Evolutionary conservation across 2,888 invertebrate genomes (phyloP).

Genomic region (Beris chalybata): DNA sequence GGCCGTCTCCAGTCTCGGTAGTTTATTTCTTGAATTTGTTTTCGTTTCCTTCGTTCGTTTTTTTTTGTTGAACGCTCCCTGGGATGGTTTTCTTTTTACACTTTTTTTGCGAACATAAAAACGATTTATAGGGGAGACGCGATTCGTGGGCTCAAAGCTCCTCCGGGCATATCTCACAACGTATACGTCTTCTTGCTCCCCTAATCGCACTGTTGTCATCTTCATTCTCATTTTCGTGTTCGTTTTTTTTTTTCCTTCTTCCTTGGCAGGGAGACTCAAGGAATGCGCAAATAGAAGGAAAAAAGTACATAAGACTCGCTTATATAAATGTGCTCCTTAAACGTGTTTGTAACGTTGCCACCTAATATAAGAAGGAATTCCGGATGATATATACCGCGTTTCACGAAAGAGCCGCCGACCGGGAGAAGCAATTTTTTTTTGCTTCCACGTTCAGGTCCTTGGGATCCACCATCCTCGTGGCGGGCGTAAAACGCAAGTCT

Average conservation of each 20-base stretch:
- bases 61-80: constrained; percentile 32
- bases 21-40: constrained; percentile 40
- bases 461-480: neutral
- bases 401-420: constrained; percentile 3
- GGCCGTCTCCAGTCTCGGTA: constrained; percentile 35
- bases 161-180: constrained; percentile 32
- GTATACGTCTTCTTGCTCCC: constrained; percentile 32
- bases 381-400: constrained; percentile 19
- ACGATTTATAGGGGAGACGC: constrained; percentile 42
- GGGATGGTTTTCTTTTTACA: constrained; percentile 34
- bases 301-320: constrained; percentile 35
- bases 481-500: constrained; percentile 21
- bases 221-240: constrained; percentile 24
- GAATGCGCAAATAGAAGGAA: constrained; percentile 37
- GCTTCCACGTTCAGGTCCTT: neutral
- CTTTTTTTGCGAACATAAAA: constrained; percentile 38
- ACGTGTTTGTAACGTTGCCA: constrained; percentile 40
- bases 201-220: constrained; percentile 31
- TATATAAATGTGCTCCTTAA: constrained; percentile 39
- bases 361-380: constrained; percentile 36
- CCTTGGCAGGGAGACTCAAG: constrained; percentile 25
- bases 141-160: constrained; percentile 40
- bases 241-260: constrained; percentile 13
- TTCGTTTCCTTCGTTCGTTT: constrained; percentile 34
- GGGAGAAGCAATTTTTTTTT: constrained; percentile 4